phyloP scores from a whole-genome alignment of 2,797 vertebrate species.

The Picus viridis region DNA sequence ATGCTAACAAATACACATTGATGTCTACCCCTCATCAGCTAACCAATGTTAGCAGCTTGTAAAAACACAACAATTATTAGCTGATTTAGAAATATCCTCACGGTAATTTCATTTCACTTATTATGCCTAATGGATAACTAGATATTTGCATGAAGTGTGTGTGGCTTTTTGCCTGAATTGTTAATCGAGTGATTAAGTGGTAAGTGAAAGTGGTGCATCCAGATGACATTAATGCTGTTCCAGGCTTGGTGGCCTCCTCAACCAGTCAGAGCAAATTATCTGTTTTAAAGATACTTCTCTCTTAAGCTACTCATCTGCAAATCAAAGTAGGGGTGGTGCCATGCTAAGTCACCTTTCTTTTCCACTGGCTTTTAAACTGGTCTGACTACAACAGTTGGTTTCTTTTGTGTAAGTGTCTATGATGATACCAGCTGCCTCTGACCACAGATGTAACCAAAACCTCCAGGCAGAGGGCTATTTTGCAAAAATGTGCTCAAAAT shows the following conservation, averaged over 20 bases:
- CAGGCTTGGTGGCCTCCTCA: conserved; percentile 40
- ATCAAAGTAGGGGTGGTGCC: not conserved
- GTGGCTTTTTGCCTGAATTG: conserved; percentile 71
- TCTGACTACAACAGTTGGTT: not conserved
- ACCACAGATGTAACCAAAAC: not conserved
- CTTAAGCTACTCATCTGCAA: conserved; percentile 23
- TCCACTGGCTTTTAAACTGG: not conserved
- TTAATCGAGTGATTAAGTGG: conserved; percentile 66
- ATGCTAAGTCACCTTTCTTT: not conserved
- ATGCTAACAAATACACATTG: conserved; percentile 22
- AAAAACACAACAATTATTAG: conserved; percentile 69
- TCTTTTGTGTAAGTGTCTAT: not conserved
- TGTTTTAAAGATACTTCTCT: conserved; percentile 17
- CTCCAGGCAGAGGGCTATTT: not conserved
- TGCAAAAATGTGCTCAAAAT: not conserved
- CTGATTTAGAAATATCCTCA: conserved; percentile 66
- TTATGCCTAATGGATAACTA: conserved; percentile 61
- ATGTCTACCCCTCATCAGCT: conserved; percentile 35
- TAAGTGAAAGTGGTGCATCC: conserved; percentile 49
- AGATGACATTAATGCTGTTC: conserved; percentile 52
- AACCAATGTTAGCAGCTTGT: conserved; percentile 20
- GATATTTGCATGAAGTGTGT: conserved; percentile 71
- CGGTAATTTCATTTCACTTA: conserved; percentile 68
- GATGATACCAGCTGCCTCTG: fast-evolving
- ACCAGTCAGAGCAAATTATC: conserved; percentile 36